Evolutionary conservation across 2,113 vertebrate genomes (phyloP).

Genomic region (Plotosus lineatus): DNA sequence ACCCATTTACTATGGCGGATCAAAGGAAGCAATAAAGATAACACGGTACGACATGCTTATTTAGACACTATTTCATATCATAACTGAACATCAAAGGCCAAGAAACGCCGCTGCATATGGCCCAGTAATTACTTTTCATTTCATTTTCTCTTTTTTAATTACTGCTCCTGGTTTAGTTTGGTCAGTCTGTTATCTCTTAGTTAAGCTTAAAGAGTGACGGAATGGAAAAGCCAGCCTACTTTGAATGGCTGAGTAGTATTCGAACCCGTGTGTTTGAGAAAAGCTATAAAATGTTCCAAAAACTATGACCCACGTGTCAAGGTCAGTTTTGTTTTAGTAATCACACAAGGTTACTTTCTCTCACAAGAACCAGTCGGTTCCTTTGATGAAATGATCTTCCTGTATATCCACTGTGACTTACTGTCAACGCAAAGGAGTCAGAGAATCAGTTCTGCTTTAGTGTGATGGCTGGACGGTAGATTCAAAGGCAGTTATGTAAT

Average conservation of each 20-base stretch:
- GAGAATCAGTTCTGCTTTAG: constrained; percentile 10
- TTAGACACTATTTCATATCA: background rate
- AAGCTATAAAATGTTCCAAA: constrained; percentile 6
- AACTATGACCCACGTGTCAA: background rate
- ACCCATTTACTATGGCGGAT: background rate
- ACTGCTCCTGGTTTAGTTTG: background rate
- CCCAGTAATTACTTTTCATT: constrained; percentile 13
- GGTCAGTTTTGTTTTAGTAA: background rate
- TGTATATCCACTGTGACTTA: background rate
- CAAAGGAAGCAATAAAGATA: constrained; percentile 34
- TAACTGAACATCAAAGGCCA: constrained; percentile 15
- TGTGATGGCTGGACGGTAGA: constrained; percentile 32
- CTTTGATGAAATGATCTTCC: no score
- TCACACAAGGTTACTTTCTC: background rate
- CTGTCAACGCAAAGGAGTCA: background rate
- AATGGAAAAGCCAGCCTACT: background rate
- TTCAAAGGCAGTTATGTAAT: constrained; percentile 33
- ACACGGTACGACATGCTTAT: background rate
- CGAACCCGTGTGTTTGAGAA: constrained; percentile 47
- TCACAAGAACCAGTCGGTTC: background rate
- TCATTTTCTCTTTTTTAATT: constrained; percentile 10
- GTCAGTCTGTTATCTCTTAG: background rate
- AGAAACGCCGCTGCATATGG: background rate
- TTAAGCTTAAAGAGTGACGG: constrained; percentile 48
- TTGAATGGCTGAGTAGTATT: background rate